These are phyloP conservation scores for Brachionus manjavacas DNA, from an alignment of 1,140 invertebrate genomes.

Conservation along the genomic window DNA sequence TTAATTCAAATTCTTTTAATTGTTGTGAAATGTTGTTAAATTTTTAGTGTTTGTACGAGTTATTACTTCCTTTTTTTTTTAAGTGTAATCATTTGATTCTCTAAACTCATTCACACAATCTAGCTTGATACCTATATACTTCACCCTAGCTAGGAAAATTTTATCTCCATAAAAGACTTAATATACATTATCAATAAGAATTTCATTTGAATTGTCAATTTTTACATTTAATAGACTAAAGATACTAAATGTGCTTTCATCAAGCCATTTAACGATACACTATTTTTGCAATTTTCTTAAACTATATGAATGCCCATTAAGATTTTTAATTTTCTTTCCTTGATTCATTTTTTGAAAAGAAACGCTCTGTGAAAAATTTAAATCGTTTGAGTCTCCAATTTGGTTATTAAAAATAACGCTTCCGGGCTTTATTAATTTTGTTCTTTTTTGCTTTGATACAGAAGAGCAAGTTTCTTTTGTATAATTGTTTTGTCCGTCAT, in stretches of 20 bases:
- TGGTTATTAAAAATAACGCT: neutral
- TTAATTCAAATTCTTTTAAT: neutral
- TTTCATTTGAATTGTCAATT: neutral
- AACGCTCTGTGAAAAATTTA: neutral
- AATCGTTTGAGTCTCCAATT: neutral
- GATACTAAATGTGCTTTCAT: neutral
- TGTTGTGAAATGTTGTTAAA: too few relatives aligned
- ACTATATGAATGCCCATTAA: neutral
- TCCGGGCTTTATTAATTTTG: neutral
- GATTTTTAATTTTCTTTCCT: neutral
- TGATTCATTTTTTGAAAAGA: neutral
- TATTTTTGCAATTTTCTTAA: neutral
- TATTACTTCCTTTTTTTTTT: neutral
- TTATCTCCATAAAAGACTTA: neutral
- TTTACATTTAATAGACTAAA: neutral
- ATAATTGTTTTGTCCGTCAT: neutral
- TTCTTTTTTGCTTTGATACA: neutral
- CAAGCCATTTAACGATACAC: neutral
- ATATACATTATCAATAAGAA: neutral
- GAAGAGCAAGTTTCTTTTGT: neutral
- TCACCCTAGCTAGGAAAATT: neutral
- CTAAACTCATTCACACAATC: neutral
- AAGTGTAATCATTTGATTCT: neutral
- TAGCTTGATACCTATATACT: neutral
- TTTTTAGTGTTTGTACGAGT: neutral